These are phyloP conservation scores for Drosophila eugracilis DNA, from an alignment of 1,140 invertebrate genomes.

Conservation along the genomic window DNA sequence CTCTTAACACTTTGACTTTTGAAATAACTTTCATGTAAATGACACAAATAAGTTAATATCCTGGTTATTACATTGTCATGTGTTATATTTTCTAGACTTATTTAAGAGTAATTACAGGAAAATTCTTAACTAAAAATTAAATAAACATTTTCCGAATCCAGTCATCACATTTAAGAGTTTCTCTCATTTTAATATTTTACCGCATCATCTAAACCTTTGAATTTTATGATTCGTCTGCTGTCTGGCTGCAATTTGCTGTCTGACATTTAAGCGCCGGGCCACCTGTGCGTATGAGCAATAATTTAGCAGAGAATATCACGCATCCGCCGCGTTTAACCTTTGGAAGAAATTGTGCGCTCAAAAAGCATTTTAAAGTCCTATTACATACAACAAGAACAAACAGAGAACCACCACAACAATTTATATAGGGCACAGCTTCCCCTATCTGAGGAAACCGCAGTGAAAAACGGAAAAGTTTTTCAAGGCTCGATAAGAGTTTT, in stretches of 20 bases:
- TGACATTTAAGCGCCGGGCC: slow-evolving; percentile 29
- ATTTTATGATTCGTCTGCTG: slow-evolving; percentile 17
- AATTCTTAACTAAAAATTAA: too few species aligned
- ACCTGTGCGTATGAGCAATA: slow-evolving; percentile 63
- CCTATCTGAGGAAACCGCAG: slow-evolving; percentile 49
- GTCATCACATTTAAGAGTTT: slow-evolving; percentile 2
- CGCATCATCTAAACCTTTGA: neutral
- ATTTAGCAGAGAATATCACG: slow-evolving; percentile 63
- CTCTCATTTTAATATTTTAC: slow-evolving; percentile 16
- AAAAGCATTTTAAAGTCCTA: slow-evolving; percentile 72
- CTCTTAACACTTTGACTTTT: neutral
- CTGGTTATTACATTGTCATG: too few species aligned
- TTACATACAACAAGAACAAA: slow-evolving; percentile 17
- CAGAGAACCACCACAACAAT: slow-evolving; percentile 33
- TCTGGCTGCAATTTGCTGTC: slow-evolving; percentile 32
- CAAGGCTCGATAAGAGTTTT: slow-evolving; percentile 78
- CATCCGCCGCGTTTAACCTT: slow-evolving; percentile 68
- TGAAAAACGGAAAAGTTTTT: slow-evolving; percentile 65
- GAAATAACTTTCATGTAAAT: neutral
- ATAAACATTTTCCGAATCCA: neutral
- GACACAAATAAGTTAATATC: too few species aligned
- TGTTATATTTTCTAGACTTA: too few species aligned
- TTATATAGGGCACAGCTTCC: slow-evolving; percentile 19
- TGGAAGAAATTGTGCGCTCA: slow-evolving; percentile 59
- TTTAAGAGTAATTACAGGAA: too few species aligned